Base-by-base conservation (phyloP, 2,888 invertebrate species). In the Polyommatus iphigenia region DNA sequence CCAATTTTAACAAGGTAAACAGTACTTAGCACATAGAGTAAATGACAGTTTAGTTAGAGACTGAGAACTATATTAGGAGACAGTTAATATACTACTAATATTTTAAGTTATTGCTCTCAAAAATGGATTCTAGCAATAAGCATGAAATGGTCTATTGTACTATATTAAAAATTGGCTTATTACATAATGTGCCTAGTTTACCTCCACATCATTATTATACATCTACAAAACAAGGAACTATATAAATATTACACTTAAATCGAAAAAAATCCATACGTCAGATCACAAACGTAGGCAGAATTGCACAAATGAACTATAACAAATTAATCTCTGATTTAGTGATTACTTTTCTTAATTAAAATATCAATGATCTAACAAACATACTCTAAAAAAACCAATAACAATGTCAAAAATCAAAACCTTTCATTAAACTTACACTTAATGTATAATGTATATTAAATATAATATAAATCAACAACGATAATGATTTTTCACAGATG, bases 191-290 rank as follows among this genome's bases (percentile, higher is more conserved):
- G 76, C 80, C 79, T 76, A 78, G 77, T 50, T 79, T 77, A 78
- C 77, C 29, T 79, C 73, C 77, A 71, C 76, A 77, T 80, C 78
- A 87, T 84, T 85, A 86, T 85, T 87, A 87, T 89, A 89, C 86
- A 85, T 83, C 91, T 92, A 93, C 85, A 87, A 90, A 91, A 90
- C 91, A 93, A 94, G 94, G 94, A 94, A 94, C 94, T 92, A 92
- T 91, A 90, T 87, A 89, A 87, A 90, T 67, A 67, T 90, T 90
- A 93, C 86, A 87, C 87, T 89, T 90, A 91, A 90, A 89, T 79
- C 84, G 86, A 92, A 91, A 91, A 86, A 86, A 91, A 90, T 87
- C 87, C 89, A 89, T 87, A 88, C 91, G 90, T 93, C 92, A 92
- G 93, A 94, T 94, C 94, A 92, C 93, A 92, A 91, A 92, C 90